Base-by-base conservation (phyloP, 2,113 vertebrate species). In the Thamnaconus septentrionalis region DNA sequence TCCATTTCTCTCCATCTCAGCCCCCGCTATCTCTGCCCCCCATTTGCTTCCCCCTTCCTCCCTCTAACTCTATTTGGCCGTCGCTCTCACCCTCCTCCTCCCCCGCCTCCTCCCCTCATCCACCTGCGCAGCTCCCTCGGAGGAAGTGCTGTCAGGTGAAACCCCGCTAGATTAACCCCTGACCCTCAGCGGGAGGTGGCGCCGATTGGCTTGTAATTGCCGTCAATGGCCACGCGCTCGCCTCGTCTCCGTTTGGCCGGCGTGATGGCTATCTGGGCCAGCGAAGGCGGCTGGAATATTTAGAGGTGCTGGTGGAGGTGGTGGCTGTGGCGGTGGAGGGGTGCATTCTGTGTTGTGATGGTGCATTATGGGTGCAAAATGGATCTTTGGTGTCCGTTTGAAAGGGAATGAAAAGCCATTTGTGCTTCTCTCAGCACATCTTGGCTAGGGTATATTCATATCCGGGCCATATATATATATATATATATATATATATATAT, bases 151-250 rank as follows among this genome's bases (percentile, higher is more conserved):
- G 79, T 73, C 81, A 79, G 80, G 76, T 76, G 72, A 79, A 75
- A 79, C 64, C 53, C 49, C 4, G 62, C 10, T 58, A 87, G 78
- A 86, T 87, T 87, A 83, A 79, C 81, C 85, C 82, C 56, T 73
- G 76, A 87, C 80, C 79, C 73, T 43, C 71, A 53, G 74, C 60
- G 41, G 78, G 78, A 82, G 80, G 69, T 62, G 51, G 42, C 47
- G 83, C 79, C 42, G 54, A 84, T 83, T 79, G 76, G 72, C 57
- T 85, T 81, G 79, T 76, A 80, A 80, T 82, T 77, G 81, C 80
- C 49, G 69, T 81, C 75, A 76, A 53, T 62, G 60, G 18, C 43
- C 6, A 60, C 9, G 6, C 66, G 53, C 1, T 67, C 66, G 51
- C n/a, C 47, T 75, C 51, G 8, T 65, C 78, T 56, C n/a, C 48